Base-by-base conservation (phyloP, 2,113 vertebrate genomes). In the Progne subis region DNA sequence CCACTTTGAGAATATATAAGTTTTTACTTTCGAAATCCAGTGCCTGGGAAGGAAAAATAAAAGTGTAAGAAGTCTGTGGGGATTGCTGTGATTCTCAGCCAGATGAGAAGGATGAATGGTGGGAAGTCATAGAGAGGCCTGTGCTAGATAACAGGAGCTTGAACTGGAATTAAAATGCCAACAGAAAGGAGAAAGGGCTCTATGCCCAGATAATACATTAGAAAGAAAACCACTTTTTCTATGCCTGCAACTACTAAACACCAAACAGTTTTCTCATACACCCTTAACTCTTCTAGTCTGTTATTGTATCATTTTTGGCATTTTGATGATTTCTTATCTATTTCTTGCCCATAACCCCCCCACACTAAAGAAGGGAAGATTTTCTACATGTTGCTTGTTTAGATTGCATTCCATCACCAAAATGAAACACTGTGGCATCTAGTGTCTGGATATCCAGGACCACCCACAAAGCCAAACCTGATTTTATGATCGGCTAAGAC, bases 21-120 rank as follows among this genome's bases (percentile, higher is more conserved):
- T 96, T 98, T 97, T 98, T 99, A 93, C 90, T 99, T 98, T 99
- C 99, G 0, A 98, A 99, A 96, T 99, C 99, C 97, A 99, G 64
- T 47, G 98, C 96, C 99, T 99, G 72, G 67, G 90, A 46, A 84
- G 37, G 31, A 49, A 67, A 47, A 47, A 61, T 25, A 31, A 29
- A 18, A 13, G 8, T 34, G 53, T 49, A 37, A 76, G 24, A 56
- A 10, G 8, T 74, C 64, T 57, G 12, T 90, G 56, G 15, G 28
- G 8, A 70, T 11, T 57, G 20, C 34, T 63, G 26, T 49, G 43
- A 21, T 24, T 79, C 81, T 53, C 63, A 77, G 26, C 12, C 47
- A 75, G 20, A 56, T 26, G 37, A 67, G 32, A 14, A 41, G 71
- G 63, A 60, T 18, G 41, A 71, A 68, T 8, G 5, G 18, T 29